A percentile compares a stretch with the other conserved stretches of the same genome.
phyloP scores from a whole-genome alignment of 2,113 vertebrate genomes.

The Cyphotilapia sp. region DNA sequence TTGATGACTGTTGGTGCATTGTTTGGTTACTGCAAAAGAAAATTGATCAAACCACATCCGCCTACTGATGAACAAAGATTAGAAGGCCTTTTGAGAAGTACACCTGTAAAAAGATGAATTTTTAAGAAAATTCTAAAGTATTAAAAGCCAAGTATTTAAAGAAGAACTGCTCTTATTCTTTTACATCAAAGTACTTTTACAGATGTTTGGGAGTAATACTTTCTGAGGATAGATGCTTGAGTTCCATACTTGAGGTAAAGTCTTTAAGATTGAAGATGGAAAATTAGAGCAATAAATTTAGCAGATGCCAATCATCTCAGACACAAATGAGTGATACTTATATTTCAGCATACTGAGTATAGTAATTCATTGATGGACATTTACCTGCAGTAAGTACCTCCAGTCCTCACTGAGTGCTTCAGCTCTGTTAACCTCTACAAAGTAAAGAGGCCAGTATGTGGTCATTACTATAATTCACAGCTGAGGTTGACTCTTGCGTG shows the following conservation, averaged over 20 bases:
- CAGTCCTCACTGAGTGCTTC: background rate
- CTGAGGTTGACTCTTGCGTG: background rate
- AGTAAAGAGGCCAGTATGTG: background rate
- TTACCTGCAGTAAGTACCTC: background rate
- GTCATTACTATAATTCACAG: constrained; percentile 20
- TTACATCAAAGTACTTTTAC: background rate
- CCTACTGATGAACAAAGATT: background rate
- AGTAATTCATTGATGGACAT: background rate
- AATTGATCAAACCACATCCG: background rate
- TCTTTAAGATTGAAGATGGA: background rate
- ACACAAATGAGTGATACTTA: background rate
- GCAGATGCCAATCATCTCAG: background rate
- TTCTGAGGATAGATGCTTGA: background rate
- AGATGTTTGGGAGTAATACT: background rate
- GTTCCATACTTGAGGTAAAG: background rate
- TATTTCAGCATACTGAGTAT: background rate
- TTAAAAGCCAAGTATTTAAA: background rate
- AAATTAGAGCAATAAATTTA: background rate
- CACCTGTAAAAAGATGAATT: background rate
- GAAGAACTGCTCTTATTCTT: background rate
- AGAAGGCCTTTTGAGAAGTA: background rate
- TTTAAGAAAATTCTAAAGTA: background rate
- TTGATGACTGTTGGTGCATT: background rate
- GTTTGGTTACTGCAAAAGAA: background rate
- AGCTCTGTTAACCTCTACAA: background rate